Evolutionary conservation across 2,888 invertebrate species (phyloP).

Genomic region (Macrophya annulata): DNA sequence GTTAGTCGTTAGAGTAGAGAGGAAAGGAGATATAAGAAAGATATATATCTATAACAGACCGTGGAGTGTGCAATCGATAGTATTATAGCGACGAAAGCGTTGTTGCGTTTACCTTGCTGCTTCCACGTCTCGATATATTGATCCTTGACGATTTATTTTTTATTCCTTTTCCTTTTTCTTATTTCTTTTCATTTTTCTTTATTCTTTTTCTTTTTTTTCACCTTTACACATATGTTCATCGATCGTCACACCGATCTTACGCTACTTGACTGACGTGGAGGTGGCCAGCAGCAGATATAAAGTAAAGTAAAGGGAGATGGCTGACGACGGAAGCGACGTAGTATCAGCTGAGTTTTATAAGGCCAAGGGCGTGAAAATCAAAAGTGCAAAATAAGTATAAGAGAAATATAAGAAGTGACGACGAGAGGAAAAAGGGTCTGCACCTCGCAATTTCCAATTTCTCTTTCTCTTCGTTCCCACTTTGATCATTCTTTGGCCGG

Average conservation of each 20-base stretch:
- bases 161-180: no score
- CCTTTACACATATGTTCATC: not conserved
- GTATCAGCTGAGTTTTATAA: constrained; percentile 25
- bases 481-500: constrained; percentile 24
- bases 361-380: constrained; percentile 10
- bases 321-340: not conserved
- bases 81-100: constrained; percentile 37
- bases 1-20: constrained; percentile 63
- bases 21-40: constrained; percentile 62
- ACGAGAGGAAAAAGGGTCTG: not conserved
- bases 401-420: not conserved
- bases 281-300: not conserved
- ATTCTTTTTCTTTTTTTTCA: no score
- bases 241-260: constrained; percentile 15
- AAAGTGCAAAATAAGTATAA: not conserved
- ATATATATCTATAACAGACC: constrained; percentile 54
- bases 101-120: not conserved
- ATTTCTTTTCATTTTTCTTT: no score
- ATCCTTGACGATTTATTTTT: not conserved
- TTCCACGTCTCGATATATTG: no score
- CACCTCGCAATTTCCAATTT: not conserved
- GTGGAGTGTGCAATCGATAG: constrained; percentile 51
- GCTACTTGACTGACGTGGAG: not conserved
- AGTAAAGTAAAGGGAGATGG: no score
- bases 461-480: not conserved